Conservation (phyloP, 2,888 invertebrate species). For the Spodoptera picta region DNA sequence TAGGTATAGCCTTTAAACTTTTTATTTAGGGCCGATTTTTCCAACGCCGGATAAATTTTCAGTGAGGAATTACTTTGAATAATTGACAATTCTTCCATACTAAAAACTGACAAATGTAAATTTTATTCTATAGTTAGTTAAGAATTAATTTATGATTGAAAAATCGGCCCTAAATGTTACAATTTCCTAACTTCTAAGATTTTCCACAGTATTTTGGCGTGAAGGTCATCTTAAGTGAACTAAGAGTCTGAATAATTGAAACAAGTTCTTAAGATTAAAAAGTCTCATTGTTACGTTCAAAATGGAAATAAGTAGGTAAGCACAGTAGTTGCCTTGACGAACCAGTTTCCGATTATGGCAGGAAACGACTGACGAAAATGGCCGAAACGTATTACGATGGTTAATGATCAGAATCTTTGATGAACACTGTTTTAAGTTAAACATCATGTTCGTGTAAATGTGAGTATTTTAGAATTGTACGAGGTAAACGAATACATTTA, state of each 20-base stretch:
- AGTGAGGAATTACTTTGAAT: no score
- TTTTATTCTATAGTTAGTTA: no score
- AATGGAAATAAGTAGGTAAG: conserved; percentile 5
- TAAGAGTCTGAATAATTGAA: conserved; percentile 9
- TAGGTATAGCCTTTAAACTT: no score
- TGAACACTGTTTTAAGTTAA: conserved; percentile 2
- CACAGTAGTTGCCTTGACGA: conserved; percentile 22
- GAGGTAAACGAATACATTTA: no score
- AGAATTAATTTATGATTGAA: no score
- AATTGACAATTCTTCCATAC: no score
- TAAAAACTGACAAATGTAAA: no score
- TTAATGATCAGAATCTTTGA: background rate
- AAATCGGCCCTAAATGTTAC: no score
- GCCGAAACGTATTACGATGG: conserved; percentile 8
- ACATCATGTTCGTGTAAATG: background rate
- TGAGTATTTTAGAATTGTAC: no score
- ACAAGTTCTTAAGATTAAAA: conserved; percentile 1
- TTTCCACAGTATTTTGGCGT: conserved; percentile 1
- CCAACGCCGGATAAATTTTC: no score
- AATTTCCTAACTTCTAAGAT: no score
- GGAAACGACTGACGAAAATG: conserved; percentile 31
- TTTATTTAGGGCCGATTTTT: no score
- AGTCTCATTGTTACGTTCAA: conserved; percentile 4
- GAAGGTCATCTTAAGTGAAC: conserved; percentile 17
- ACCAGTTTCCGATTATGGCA: conserved; percentile 30